Evolutionary conservation across 1,140 invertebrate genomes (phyloP), one percentile per base, ranked within the genome.

Genomic region (Pectinophora gossypiella): DNA sequence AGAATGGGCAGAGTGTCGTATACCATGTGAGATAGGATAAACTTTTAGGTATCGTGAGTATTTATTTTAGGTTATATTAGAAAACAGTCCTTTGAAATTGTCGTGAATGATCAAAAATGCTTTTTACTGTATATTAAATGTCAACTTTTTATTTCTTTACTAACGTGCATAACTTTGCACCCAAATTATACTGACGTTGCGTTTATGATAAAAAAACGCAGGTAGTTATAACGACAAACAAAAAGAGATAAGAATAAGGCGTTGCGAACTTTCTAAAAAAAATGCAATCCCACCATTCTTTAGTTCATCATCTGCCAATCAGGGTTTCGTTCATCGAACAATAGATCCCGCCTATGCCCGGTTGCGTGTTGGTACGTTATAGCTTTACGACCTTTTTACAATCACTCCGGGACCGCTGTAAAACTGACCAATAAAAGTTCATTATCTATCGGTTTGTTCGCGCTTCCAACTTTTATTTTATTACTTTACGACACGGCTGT

Each of bases 401-500:
- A 67, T 70, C 70, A 70, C 61, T 72, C 53, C 52, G 83, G 83
- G 78, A 73, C 64, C 54, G 59, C 50, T 69, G 72, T 82, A 77
- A 78, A 81, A 75, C 72, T 86, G 83, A 86, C 83, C 83, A 85
- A 85, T 86, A 86, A 85, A 85, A 85, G 64, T 86, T 79, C 81
- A 85, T 86, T 83, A 86, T 86, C 80, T 80, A 82, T 82, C 66
- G 77, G 72, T 72, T 73, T 81, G 76, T 81, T 83, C 76, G 64
- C 72, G 71, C 75, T 82, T 73, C 78, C 70, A 82, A 84, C 77
- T 83, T 82, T 77, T 74, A 84, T 78, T 79, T 85, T 83, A 86
- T 84, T 66, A 71, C 66, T 84, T 86, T 82, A 84, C 64, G 65
- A 72, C 73, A 56, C 57, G 32, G 62, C 27, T 49, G 63, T 66